Evolutionary conservation across 2,113 vertebrate species (phyloP).

Genomic region (Bettongia penicillata): DNA sequence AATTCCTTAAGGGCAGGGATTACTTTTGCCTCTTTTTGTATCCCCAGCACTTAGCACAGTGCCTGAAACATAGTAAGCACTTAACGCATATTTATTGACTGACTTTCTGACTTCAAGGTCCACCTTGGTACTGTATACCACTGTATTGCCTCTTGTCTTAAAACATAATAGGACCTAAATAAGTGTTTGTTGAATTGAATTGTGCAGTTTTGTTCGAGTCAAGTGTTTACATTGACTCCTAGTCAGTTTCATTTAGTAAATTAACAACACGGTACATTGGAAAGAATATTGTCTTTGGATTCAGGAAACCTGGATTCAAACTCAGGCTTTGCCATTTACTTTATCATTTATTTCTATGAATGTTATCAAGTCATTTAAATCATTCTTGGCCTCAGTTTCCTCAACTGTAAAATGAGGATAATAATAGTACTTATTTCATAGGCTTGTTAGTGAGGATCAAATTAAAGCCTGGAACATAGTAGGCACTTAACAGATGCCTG

Average conservation of each 20-base stretch:
- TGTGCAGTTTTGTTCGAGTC: neutral
- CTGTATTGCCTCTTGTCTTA: neutral
- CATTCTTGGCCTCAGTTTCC: neutral
- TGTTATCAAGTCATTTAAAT: neutral
- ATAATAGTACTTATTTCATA: no score
- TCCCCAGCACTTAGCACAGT: no score
- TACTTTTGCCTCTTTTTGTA: neutral
- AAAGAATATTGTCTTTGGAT: neutral
- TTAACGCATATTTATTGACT: neutral
- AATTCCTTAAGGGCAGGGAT: neutral
- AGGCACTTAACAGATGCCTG: no score
- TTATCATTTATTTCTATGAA: neutral
- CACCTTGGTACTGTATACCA: neutral
- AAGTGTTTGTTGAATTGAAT: neutral
- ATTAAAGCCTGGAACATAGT: no score
- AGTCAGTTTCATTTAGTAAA: neutral
- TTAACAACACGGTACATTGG: neutral
- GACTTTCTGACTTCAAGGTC: neutral
- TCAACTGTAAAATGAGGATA: neutral
- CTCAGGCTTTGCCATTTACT: neutral
- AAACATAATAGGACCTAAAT: neutral
- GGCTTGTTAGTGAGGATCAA: no score
- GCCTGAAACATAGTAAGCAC: neutral
- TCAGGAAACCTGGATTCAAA: neutral
- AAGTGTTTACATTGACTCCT: neutral